phyloP scores from a whole-genome alignment of 2,888 invertebrate genomes.

The Hermodice carunculata region DNA sequence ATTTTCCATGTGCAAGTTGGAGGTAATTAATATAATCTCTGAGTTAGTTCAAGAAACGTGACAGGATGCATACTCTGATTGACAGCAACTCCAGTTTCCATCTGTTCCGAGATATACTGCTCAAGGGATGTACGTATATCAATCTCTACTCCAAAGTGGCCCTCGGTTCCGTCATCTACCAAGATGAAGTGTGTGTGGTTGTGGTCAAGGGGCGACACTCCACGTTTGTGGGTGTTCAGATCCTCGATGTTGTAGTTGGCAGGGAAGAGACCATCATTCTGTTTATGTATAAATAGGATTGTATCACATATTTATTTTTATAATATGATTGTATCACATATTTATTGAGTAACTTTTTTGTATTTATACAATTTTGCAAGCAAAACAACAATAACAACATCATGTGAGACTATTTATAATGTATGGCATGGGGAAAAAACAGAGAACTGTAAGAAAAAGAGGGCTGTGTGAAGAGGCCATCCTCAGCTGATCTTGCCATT shows the following conservation, averaged over 20 bases:
- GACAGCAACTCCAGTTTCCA: constrained; percentile 48
- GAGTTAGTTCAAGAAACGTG: not conserved
- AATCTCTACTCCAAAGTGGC: constrained; percentile 63
- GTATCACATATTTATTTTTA: too few relatives aligned
- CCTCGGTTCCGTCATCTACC: constrained; percentile 66
- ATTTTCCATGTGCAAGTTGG: too few relatives aligned
- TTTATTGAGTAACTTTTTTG: too few relatives aligned
- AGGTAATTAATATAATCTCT: too few relatives aligned
- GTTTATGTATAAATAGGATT: not conserved
- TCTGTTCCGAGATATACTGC: constrained; percentile 50
- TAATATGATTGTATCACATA: too few relatives aligned
- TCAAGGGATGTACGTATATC: constrained; percentile 60
- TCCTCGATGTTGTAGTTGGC: constrained; percentile 58
- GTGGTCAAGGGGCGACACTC: constrained; percentile 60
- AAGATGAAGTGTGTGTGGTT: constrained; percentile 69
- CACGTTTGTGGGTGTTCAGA: constrained; percentile 34
- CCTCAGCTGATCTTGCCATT: too few relatives aligned
- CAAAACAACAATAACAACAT: too few relatives aligned
- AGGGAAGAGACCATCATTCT: constrained; percentile 58
- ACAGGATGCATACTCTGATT: constrained; percentile 46
- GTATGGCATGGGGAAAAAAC: too few relatives aligned
- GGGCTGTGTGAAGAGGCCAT: too few relatives aligned
- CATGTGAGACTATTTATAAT: too few relatives aligned
- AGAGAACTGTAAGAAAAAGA: too few relatives aligned
- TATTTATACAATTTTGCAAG: too few relatives aligned